Percentiles rank a stretch among this genome's conserved stretches.
Evolutionary conservation across 2,888 invertebrate species (phyloP).

Genomic region (Pardosa pseudoannulata): DNA sequence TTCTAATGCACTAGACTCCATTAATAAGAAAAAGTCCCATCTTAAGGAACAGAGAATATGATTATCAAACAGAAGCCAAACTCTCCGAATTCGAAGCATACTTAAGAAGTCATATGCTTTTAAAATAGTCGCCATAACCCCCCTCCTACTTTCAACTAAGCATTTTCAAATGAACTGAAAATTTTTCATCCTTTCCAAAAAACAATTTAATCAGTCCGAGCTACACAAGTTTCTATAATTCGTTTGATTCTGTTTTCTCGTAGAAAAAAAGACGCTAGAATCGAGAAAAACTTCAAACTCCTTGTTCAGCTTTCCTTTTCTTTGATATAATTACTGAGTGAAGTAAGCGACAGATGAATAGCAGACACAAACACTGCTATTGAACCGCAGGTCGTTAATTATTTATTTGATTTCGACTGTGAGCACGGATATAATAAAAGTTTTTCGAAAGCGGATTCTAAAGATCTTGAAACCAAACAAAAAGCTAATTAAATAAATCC

Average conservation of each 20-base stretch:
- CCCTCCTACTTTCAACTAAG: neutral
- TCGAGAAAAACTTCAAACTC: neutral
- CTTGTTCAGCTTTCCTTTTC: slow-evolving; percentile 34
- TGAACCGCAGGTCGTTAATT: slow-evolving; percentile 66
- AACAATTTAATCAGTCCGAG: slow-evolving; percentile 60
- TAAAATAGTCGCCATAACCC: neutral
- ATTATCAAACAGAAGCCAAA: neutral
- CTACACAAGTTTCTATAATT: slow-evolving; percentile 53
- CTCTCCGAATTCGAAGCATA: neutral
- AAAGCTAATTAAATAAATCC: slow-evolving; percentile 71
- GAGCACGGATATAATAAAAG: slow-evolving; percentile 58
- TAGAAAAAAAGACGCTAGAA: neutral
- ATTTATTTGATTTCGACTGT: slow-evolving; percentile 69
- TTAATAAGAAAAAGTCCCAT: neutral
- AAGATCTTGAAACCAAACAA: slow-evolving; percentile 61
- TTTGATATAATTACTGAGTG: slow-evolving; percentile 40
- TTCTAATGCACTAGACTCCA: neutral
- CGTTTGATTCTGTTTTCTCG: slow-evolving; percentile 38
- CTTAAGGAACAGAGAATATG: neutral
- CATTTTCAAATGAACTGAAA: slow-evolving; percentile 1
- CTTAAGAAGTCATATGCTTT: neutral
- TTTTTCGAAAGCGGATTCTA: slow-evolving; percentile 47
- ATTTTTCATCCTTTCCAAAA: slow-evolving; percentile 24
- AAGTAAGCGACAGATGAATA: slow-evolving; percentile 49
- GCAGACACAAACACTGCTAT: slow-evolving; percentile 55